A percentile compares a stretch with the other conserved stretches of the same genome.
Evolutionary conservation across 2,113 vertebrate species (phyloP).

Genomic region (Colaptes auratus): DNA sequence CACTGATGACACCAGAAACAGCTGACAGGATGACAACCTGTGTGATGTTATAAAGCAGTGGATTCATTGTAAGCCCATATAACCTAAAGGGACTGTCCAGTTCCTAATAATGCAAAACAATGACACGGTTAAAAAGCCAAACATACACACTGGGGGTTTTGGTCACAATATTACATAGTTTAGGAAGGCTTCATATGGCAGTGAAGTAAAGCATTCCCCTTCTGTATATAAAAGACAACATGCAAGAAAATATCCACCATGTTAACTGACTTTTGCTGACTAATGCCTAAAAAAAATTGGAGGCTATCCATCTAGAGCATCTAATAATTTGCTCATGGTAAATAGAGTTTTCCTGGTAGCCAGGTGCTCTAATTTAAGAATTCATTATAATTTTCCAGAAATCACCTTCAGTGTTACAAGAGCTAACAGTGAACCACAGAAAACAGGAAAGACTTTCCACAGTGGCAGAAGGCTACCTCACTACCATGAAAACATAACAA

Average conservation of each 20-base stretch:
- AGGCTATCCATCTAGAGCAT: not conserved
- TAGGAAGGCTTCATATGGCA: not conserved
- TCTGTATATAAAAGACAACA: not conserved
- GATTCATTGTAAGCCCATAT: slow-evolving; percentile 98
- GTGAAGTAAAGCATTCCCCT: not conserved
- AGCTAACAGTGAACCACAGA: not conserved
- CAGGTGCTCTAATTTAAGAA: not conserved
- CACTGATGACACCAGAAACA: slow-evolving; percentile 97
- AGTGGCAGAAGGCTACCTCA: not conserved
- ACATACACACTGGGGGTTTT: not conserved
- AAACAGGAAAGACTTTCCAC: not conserved
- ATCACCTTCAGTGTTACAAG: not conserved
- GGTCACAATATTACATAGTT: not conserved
- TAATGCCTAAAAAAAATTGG: not conserved
- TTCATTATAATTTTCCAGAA: not conserved
- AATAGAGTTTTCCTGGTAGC: not conserved
- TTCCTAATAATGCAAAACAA: slow-evolving; percentile 79
- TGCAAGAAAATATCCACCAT: not conserved
- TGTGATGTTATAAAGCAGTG: slow-evolving; percentile 98
- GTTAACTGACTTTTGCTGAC: not conserved
- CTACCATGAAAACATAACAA: not conserved
- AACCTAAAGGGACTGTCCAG: slow-evolving; percentile 94
- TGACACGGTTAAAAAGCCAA: not conserved
- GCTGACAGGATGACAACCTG: slow-evolving; percentile 98
- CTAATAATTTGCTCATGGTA: not conserved